Conservation (phyloP, 2,113 vertebrate species). For the Hippocampus zosterae region DNA sequence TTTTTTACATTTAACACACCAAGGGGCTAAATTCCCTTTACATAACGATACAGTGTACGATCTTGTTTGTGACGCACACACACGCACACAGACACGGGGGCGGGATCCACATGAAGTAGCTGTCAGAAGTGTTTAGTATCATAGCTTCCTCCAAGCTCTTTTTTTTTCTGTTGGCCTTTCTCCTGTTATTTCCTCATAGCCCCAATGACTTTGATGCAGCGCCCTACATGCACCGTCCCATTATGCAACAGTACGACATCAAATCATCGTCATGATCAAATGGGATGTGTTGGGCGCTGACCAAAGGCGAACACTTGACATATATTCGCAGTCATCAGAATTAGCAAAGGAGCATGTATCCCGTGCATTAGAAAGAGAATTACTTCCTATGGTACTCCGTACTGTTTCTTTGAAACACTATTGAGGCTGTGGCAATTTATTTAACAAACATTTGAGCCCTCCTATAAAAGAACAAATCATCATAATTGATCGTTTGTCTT, state of each 20-base stretch:
- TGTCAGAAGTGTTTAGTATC: constrained; percentile 46
- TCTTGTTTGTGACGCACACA: neutral
- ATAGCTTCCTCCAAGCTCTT: constrained; percentile 43
- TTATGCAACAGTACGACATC: constrained; percentile 31
- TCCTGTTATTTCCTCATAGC: constrained; percentile 21
- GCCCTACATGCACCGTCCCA: constrained; percentile 24
- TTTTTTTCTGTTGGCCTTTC: constrained; percentile 45
- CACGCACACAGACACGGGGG: constrained; percentile 14
- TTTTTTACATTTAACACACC: neutral
- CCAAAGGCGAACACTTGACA: neutral
- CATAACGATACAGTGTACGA: neutral
- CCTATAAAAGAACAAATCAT: neutral
- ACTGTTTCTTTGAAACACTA: neutral
- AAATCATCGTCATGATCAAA: neutral
- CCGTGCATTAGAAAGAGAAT: neutral
- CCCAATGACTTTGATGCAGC: constrained; percentile 19
- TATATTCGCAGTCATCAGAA: neutral
- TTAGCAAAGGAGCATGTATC: neutral
- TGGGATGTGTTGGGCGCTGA: neutral
- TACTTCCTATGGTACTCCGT: neutral
- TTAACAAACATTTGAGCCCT: neutral
- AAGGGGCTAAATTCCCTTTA: neutral
- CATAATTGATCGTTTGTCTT: neutral
- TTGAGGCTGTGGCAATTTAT: neutral
- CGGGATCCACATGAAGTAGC: constrained; percentile 39